These are phyloP conservation scores for Parnassius orleans DNA, from an alignment of 2,888 invertebrate genomes.

Conservation along the genomic window DNA sequence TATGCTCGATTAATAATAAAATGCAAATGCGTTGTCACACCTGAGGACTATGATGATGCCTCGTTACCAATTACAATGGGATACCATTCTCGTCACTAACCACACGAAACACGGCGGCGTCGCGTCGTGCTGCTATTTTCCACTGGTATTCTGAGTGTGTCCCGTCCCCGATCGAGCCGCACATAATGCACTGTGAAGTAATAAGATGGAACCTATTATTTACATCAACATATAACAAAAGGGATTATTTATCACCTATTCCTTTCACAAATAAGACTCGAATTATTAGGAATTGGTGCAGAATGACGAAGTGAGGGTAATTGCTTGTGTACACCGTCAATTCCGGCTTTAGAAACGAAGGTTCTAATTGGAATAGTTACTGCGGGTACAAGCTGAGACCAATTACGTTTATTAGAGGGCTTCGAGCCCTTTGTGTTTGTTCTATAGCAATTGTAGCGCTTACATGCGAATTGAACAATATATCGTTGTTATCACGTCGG, in stretches of 20 bases:
- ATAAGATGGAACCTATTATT: too few species aligned
- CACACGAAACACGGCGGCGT: too few species aligned
- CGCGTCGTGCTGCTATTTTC: too few species aligned
- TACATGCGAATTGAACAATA: conserved; percentile 28
- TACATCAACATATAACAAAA: too few species aligned
- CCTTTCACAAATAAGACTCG: background rate
- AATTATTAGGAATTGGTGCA: conserved; percentile 9
- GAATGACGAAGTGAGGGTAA: conserved; percentile 30
- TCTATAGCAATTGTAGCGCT: conserved; percentile 25
- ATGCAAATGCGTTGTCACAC: too few species aligned
- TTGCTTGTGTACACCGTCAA: conserved; percentile 39
- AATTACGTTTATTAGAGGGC: conserved; percentile 67
- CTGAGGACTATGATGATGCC: too few species aligned
- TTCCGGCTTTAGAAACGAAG: conserved; percentile 38
- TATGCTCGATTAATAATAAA: too few species aligned
- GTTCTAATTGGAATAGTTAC: conserved; percentile 59
- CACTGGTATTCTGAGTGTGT: too few species aligned
- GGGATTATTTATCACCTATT: background rate
- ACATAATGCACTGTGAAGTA: too few species aligned
- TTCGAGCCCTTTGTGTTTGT: conserved; percentile 43
- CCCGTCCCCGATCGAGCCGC: too few species aligned
- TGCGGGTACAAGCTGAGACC: conserved; percentile 44
- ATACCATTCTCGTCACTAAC: too few species aligned
- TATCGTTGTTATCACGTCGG: conserved; percentile 22
- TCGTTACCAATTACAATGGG: too few species aligned